These are phyloP conservation scores for Globicephala melas DNA, from an alignment of 2,113 vertebrate genomes.

Conservation along the genomic window DNA sequence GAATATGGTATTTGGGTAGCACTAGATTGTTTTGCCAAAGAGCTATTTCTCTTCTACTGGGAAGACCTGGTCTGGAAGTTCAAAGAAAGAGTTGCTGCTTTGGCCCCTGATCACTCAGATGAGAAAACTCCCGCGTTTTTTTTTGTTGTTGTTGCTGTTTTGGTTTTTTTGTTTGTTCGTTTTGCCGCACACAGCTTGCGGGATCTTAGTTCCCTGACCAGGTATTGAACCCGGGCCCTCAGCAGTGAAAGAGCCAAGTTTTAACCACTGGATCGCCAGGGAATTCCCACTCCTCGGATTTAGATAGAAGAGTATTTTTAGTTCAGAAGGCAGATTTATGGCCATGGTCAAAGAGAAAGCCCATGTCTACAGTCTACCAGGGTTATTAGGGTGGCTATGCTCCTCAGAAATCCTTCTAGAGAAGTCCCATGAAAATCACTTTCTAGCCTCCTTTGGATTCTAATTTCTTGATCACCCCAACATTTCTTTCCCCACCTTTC, in stretches of 20 bases:
- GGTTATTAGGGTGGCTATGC: background rate
- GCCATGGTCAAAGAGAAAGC: background rate
- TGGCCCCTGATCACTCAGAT: fast-evolving
- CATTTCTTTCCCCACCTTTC: background rate
- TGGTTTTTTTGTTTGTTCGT: too few species aligned
- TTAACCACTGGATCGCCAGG: too few species aligned
- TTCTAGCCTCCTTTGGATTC: background rate
- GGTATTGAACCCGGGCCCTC: too few species aligned
- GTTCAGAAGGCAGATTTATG: background rate
- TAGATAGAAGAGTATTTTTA: background rate
- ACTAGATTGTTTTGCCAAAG: background rate
- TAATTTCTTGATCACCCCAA: background rate
- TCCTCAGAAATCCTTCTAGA: background rate
- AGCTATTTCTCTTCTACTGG: background rate
- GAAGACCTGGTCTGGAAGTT: background rate
- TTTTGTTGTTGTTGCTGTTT: too few species aligned
- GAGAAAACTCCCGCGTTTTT: background rate
- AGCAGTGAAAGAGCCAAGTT: too few species aligned
- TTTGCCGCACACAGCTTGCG: too few species aligned
- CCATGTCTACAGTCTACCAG: background rate
- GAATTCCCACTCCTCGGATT: background rate
- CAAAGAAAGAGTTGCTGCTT: fast-evolving
- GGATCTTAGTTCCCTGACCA: too few species aligned
- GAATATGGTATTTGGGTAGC: background rate
- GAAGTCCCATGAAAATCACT: background rate